phyloP scores from a whole-genome alignment of 53 echinoderm and acorn worm species.

The Actinopyga echinites region DNA sequence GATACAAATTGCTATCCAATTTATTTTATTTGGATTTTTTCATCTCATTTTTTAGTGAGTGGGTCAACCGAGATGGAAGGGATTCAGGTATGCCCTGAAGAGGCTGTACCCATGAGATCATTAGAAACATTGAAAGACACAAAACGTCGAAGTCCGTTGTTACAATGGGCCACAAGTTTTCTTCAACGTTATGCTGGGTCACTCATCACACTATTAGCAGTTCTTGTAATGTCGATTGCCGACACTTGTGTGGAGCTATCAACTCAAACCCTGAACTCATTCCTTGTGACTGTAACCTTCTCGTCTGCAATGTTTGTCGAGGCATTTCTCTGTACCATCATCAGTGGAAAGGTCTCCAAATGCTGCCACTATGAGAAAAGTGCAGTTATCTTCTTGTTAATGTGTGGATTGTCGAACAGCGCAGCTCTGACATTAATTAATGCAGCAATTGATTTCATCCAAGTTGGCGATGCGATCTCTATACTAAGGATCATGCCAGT shows the following conservation, averaged over 20 bases:
- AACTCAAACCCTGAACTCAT: not conserved
- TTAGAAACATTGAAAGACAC: no score
- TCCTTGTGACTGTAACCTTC: not conserved
- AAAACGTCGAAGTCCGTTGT: no score
- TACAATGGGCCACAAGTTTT: no score
- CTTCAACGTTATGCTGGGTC: not conserved
- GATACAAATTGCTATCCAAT: no score
- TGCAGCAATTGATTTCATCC: not conserved
- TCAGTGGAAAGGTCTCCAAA: not conserved
- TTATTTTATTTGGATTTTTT: no score
- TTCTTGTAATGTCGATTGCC: constrained; percentile 3
- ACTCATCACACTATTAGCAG: not conserved
- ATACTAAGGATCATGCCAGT: not conserved
- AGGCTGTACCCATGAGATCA: no score
- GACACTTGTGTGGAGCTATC: not conserved
- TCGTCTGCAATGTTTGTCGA: not conserved
- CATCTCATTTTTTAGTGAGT: no score
- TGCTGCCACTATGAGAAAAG: not conserved
- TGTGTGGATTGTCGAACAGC: not conserved
- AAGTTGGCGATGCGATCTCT: constrained; percentile 16
- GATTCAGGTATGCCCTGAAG: no score
- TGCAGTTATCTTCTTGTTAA: not conserved
- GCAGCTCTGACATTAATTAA: constrained; percentile 3
- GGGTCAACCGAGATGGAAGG: no score
- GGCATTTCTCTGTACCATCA: not conserved